Evolutionary conservation across 92 coral and sea anemone species (phyloP).

Genomic region (Nematostella vectensis): DNA sequence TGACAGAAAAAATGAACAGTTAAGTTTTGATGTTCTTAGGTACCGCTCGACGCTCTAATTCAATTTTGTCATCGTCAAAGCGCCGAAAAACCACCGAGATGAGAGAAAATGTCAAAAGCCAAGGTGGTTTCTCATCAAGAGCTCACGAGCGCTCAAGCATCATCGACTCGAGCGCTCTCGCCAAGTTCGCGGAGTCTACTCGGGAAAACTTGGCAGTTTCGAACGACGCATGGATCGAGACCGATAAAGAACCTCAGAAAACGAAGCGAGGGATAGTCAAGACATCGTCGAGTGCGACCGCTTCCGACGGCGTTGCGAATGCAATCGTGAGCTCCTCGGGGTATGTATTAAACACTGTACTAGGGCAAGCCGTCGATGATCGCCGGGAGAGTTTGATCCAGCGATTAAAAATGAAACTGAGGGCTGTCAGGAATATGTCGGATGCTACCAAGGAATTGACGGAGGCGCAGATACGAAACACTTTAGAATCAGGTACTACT

Average conservation of each 20-base stretch:
- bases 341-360: slow-evolving; percentile 12
- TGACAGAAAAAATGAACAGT: too few relatives aligned
- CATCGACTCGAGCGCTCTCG: neutral
- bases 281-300: neutral
- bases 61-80: slow-evolving; percentile 41
- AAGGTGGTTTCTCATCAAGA: slow-evolving; percentile 82
- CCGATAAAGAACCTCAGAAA: neutral
- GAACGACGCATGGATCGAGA: neutral
- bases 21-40: too few relatives aligned
- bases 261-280: neutral
- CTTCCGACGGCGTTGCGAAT: slow-evolving; percentile 12
- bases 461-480: neutral
- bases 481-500: neutral
- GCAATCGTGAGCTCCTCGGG: slow-evolving; percentile 25
- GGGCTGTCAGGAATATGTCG: neutral
- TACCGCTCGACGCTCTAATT: slow-evolving; percentile 57
- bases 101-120: slow-evolving; percentile 91
- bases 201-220: too few relatives aligned
- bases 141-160: slow-evolving; percentile 57
- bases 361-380: slow-evolving; percentile 25
- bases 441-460: neutral
- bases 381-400: slow-evolving; percentile 8
- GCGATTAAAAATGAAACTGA: neutral
- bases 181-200: too few relatives aligned
- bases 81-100: slow-evolving; percentile 68